phyloP scores from a whole-genome alignment of 92 coral and sea anemone species.

The Palythoa grandiflora region DNA sequence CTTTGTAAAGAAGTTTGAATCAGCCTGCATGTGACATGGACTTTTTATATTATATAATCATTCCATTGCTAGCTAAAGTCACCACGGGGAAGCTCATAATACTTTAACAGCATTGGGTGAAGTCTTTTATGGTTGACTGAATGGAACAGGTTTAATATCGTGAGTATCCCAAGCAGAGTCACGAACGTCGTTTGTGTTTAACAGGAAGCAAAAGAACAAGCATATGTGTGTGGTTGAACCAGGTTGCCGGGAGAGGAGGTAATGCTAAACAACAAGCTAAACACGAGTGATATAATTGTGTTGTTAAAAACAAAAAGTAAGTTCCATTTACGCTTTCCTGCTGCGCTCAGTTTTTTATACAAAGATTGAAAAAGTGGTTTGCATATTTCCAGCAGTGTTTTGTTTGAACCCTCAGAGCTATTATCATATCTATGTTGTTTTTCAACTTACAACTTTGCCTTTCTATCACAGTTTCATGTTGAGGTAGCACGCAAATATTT shows the following conservation, averaged over 20 bases:
- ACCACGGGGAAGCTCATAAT: slow-evolving; percentile 4
- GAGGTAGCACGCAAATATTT: neutral
- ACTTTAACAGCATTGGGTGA: slow-evolving; percentile 22
- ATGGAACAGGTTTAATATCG: slow-evolving; percentile 20
- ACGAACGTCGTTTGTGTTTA: neutral
- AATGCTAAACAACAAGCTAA: neutral
- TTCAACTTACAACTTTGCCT: neutral
- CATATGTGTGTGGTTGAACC: neutral
- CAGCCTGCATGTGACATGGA: neutral
- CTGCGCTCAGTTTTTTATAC: slow-evolving; percentile 14
- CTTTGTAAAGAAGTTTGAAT: neutral
- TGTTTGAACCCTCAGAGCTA: neutral
- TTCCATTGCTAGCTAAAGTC: neutral
- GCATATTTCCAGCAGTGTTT: neutral
- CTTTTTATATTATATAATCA: neutral
- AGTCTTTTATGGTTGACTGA: neutral
- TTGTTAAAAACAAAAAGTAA: slow-evolving; percentile 16
- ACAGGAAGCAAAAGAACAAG: neutral
- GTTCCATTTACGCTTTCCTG: neutral
- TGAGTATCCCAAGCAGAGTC: neutral
- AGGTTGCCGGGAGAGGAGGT: neutral
- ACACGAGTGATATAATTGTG: neutral
- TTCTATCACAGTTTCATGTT: neutral
- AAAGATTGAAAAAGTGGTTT: no score
- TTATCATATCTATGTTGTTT: slow-evolving; percentile 4